Percentiles rank a stretch among this genome's conserved stretches.
phyloP scores from a whole-genome alignment of 2,113 vertebrate species.

The Siniperca chuatsi region DNA sequence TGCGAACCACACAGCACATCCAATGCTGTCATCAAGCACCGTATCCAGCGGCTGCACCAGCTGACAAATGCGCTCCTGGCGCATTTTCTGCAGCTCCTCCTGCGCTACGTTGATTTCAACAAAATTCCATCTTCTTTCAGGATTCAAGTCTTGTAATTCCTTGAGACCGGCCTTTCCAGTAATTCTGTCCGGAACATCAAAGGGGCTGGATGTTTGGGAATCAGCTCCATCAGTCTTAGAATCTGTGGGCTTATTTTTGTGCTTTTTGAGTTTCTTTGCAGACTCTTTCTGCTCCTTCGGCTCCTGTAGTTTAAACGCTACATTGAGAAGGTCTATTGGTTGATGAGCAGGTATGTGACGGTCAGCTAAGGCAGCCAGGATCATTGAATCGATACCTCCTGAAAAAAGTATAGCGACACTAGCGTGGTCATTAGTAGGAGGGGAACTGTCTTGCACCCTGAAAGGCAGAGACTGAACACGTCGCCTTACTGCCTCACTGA shows the following conservation, averaged over 20 bases:
- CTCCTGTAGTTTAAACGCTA: conserved; percentile 88
- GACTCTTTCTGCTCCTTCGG: conserved; percentile 55
- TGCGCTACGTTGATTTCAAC: conserved; percentile 91
- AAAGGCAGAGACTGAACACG: conserved; percentile 85
- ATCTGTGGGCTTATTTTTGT: conserved; percentile 54
- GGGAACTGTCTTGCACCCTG: background rate
- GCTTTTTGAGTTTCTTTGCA: conserved; percentile 57
- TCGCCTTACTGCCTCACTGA: conserved; percentile 86
- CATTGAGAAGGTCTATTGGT: conserved; percentile 95
- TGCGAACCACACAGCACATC: conserved; percentile 98
- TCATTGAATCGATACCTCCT: conserved; percentile 95
- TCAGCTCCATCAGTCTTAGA: background rate
- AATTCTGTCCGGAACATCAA: conserved; percentile 91
- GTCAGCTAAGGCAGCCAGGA: conserved; percentile 91
- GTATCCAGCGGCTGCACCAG: conserved; percentile 91
- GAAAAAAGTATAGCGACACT: conserved; percentile 92
- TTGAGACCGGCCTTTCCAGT: conserved; percentile 89
- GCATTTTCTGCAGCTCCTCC: conserved; percentile 89
- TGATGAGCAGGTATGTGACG: conserved; percentile 87
- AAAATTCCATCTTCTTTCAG: conserved; percentile 93
- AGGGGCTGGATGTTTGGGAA: conserved; percentile 48
- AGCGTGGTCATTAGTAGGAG: conserved; percentile 61
- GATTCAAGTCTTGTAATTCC: conserved; percentile 87
- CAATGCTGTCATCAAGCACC: conserved; percentile 96
- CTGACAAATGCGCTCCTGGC: conserved; percentile 84